Evolutionary conservation across 2,113 vertebrate genomes (phyloP).

Genomic region (Sapayoa aenigma): DNA sequence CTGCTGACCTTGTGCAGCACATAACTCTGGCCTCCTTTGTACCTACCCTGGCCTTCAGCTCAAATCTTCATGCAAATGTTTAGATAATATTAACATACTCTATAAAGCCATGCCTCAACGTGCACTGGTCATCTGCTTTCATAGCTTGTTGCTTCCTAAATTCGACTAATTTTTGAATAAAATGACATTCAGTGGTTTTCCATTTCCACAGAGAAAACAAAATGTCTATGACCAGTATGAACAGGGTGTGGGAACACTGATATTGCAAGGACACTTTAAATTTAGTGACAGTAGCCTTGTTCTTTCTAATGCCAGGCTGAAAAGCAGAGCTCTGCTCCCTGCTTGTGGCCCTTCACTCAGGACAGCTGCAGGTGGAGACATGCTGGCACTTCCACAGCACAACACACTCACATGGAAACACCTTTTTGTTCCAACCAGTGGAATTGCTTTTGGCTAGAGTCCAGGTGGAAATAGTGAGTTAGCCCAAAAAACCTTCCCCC

Average conservation of each 20-base stretch:
- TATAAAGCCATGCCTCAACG: neutral
- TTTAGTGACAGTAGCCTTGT: neutral
- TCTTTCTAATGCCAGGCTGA: neutral
- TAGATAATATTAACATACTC: slow-evolving; percentile 14
- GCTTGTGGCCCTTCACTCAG: neutral
- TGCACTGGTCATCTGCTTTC: neutral
- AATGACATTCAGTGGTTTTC: neutral
- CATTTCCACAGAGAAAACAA: neutral
- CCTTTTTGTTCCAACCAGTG: neutral
- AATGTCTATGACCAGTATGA: neutral
- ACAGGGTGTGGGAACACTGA: accelerated
- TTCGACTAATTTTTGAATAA: neutral
- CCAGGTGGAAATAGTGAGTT: slow-evolving; percentile 13
- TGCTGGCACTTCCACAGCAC: neutral
- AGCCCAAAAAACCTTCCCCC: slow-evolving; percentile 12
- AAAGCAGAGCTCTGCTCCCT: neutral
- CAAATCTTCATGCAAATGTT: neutral
- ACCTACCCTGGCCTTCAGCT: neutral
- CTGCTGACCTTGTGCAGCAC: neutral
- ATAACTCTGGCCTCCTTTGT: neutral
- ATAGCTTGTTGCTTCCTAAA: neutral
- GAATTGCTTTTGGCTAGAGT: neutral
- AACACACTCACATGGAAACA: neutral
- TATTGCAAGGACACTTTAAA: accelerated
- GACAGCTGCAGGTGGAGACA: neutral